phyloP scores from a whole-genome alignment of 2,888 invertebrate genomes.

The Trichogramma dendrolimi region DNA sequence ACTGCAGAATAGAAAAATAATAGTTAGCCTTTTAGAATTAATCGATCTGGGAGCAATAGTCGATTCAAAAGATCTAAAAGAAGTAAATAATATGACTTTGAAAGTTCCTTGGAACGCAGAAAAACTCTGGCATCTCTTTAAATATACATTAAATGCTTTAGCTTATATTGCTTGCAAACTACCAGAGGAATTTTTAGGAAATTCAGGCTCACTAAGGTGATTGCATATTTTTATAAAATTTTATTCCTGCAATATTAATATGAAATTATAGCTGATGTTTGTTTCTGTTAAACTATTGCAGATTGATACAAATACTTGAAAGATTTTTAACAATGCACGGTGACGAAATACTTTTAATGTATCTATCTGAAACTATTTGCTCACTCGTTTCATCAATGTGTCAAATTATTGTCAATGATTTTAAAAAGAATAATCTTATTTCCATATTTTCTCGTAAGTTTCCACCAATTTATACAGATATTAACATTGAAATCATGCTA shows the following conservation, averaged over 20 bases:
- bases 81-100: conserved; percentile 26
- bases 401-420: conserved; percentile 25
- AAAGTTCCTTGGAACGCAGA: conserved; percentile 32
- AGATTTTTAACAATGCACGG: conserved; percentile 32
- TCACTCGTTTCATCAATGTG: conserved; percentile 29
- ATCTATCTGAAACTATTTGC: conserved; percentile 36
- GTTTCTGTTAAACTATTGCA: conserved; percentile 16
- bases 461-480: too few relatives aligned
- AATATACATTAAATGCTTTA: conserved; percentile 37
- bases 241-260: not conserved
- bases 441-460: conserved; percentile 34
- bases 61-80: conserved; percentile 35
- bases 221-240: not conserved
- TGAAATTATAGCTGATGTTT: not conserved
- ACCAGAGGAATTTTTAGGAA: conserved; percentile 38
- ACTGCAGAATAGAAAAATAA: conserved; percentile 32
- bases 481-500: too few relatives aligned
- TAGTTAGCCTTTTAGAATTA: conserved; percentile 34
- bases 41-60: conserved; percentile 35
- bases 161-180: conserved; percentile 37
- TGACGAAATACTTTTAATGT: conserved; percentile 29
- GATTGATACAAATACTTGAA: conserved; percentile 39
- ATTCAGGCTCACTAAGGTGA: conserved; percentile 41
- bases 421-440: conserved; percentile 32
- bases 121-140: conserved; percentile 39